These are phyloP conservation scores for Enteromius thamalakanensis DNA, from an alignment of 2,797 vertebrate genomes.

Conservation along the genomic window DNA sequence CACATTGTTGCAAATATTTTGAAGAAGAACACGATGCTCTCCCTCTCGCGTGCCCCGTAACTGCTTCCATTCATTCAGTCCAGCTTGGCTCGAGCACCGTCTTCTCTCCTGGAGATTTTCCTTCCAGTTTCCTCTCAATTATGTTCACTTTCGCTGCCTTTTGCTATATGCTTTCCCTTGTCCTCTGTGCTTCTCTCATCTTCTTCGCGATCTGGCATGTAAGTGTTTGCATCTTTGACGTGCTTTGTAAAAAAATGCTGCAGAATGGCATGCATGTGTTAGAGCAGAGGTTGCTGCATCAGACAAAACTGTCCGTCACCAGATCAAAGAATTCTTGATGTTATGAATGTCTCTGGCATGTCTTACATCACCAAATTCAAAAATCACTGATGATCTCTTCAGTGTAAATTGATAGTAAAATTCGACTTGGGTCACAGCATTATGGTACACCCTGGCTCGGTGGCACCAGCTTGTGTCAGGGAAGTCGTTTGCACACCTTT, in stretches of 20 bases:
- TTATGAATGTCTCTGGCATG: not conserved
- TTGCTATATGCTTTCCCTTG: constrained; percentile 85
- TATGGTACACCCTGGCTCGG: not conserved
- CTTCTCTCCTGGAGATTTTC: constrained; percentile 64
- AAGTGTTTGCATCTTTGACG: constrained; percentile 65
- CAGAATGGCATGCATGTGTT: constrained; percentile 36
- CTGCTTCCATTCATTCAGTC: constrained; percentile 32
- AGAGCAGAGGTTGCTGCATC: constrained; percentile 8
- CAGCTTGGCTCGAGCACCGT: constrained; percentile 28
- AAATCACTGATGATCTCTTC: not conserved
- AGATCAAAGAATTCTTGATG: not conserved
- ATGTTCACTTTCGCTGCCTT: constrained; percentile 87
- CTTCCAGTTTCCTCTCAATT: constrained; percentile 66
- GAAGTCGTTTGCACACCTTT: constrained; percentile 12
- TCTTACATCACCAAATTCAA: not conserved
- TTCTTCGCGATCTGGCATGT: constrained; percentile 86
- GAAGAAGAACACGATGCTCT: constrained; percentile 64
- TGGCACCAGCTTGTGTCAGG: not conserved
- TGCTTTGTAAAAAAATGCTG: constrained; percentile 24
- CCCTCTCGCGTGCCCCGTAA: constrained; percentile 52
- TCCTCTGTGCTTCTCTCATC: constrained; percentile 83
- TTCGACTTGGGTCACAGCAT: constrained; percentile 1
- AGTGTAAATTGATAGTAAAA: not conserved
- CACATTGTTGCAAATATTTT: constrained; percentile 64
- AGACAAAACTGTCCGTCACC: constrained; percentile 5